These are phyloP conservation scores for Meloidogyne chitwoodi DNA, from an alignment of 1,140 invertebrate genomes.

Conservation along the genomic window DNA sequence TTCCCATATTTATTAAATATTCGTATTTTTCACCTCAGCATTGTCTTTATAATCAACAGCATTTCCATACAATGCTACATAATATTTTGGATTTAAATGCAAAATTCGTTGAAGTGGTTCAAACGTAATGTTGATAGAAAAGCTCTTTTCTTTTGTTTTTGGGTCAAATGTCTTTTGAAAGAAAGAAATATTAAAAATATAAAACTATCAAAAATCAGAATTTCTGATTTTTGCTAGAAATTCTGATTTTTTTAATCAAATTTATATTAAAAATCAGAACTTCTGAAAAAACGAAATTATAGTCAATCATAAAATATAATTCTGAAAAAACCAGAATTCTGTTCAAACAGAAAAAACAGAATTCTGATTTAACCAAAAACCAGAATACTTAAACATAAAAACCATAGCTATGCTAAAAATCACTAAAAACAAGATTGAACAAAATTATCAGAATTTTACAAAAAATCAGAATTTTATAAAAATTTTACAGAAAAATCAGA, in stretches of 20 bases:
- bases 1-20: no score
- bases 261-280: not conserved
- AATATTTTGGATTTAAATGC: conserved; percentile 46
- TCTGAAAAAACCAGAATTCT: no score
- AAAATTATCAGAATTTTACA: no score
- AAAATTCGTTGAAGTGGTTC: conserved; percentile 26
- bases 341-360: no score
- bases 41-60: conserved; percentile 32
- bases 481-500: not conserved
- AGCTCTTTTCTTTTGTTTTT: conserved; percentile 23
- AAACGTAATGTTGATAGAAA: conserved; percentile 51
- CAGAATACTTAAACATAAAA: no score
- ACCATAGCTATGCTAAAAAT: no score
- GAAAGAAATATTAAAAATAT: no score
- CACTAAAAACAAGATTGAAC: no score
- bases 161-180: conserved; percentile 26
- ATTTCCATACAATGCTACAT: conserved; percentile 51
- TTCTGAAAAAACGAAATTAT: not conserved
- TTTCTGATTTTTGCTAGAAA: not conserved
- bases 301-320: no score
- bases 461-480: not conserved
- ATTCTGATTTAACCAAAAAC: no score
- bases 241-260: no score
- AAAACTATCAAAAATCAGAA: not conserved
- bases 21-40: conserved; percentile 18